Conservation (phyloP, 2,113 vertebrate species). For the Callocephalon fimbriatum region DNA sequence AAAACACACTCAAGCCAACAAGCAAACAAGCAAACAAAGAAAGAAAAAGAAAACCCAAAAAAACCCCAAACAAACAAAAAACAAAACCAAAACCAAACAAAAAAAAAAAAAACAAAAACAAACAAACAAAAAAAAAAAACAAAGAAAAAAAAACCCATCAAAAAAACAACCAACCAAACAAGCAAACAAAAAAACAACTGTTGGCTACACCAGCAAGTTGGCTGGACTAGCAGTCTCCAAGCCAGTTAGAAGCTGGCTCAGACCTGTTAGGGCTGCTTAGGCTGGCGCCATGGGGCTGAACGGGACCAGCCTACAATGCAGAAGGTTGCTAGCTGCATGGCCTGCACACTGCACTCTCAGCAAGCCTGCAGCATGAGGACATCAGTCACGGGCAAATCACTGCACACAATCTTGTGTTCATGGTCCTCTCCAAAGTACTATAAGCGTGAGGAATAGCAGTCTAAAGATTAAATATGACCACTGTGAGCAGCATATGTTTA, state of each 20-base stretch:
- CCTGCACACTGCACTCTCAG: fast-evolving
- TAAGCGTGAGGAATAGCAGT: not conserved
- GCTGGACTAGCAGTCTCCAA: not conserved
- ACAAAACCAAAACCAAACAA: not conserved
- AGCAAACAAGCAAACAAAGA: not conserved
- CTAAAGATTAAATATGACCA: not conserved
- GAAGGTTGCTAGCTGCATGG: not conserved
- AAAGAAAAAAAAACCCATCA: not conserved
- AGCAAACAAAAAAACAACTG: fast-evolving
- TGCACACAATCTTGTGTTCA: not conserved
- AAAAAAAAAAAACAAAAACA: too few species aligned
- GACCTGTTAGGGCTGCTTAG: not conserved
- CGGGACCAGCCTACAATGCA: not conserved
- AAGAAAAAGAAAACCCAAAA: not conserved
- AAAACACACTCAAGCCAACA: not conserved
- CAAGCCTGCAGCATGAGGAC: not conserved
- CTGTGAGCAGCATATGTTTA: not conserved
- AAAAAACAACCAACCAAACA: not conserved
- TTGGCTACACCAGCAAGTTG: not conserved
- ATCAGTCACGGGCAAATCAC: not conserved
- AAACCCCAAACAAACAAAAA: not conserved
- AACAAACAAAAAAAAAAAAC: too few species aligned
- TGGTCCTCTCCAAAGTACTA: not conserved
- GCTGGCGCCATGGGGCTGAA: not conserved
- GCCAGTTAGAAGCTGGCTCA: not conserved